Evolutionary conservation across 2,113 vertebrate genomes (phyloP), one percentile per base, ranked within the genome.

Genomic region (Halcyon malimbica): DNA sequence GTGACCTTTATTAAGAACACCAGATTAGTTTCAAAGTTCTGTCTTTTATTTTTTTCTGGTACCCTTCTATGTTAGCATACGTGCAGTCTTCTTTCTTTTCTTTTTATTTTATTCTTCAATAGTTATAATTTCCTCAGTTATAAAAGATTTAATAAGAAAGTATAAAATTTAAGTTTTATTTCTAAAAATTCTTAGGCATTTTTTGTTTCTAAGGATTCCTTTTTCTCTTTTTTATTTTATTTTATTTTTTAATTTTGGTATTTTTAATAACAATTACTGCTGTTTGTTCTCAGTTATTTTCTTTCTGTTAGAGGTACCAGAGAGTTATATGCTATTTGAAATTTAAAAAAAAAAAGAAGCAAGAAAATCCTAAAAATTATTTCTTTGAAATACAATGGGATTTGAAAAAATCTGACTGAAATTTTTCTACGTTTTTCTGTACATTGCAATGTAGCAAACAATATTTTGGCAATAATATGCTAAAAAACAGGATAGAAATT

Each of bases 251-350:
- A n/a, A 41, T 41, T 41, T 41, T 41, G 53, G 8, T 85, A 26
- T 83, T 93, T 59, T 94, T 67, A 13, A 16, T 76, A 3, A 3
- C 28, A 60, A 31, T 76, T 67, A 44, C 24, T 84, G 16, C 6
- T 87, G 13, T 79, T 92, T 84, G 76, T 87, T 94, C 31, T 35
- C 86, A 57, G 46, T 97, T 97, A 80, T 93, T 96, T 93, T 82
- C 90, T 83, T 86, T 94, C 68, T 79, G 91, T 41, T 54, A 95
- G 77, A 93, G 97, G 96, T 97, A 98, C 96, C 98, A 98, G 98
- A 97, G 98, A 97, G 97, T 98, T 98, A 98, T 98, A 11, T 98
- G 95, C 90, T 97, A 89, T 97, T 97, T 97, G 77, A 85, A 97
- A 85, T 95, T 35, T 35, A 7, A 93, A 87, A 94, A 89, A 94